These are phyloP conservation scores for Gila orcuttii DNA, from an alignment of 2,113 vertebrate species.

Conservation along the genomic window DNA sequence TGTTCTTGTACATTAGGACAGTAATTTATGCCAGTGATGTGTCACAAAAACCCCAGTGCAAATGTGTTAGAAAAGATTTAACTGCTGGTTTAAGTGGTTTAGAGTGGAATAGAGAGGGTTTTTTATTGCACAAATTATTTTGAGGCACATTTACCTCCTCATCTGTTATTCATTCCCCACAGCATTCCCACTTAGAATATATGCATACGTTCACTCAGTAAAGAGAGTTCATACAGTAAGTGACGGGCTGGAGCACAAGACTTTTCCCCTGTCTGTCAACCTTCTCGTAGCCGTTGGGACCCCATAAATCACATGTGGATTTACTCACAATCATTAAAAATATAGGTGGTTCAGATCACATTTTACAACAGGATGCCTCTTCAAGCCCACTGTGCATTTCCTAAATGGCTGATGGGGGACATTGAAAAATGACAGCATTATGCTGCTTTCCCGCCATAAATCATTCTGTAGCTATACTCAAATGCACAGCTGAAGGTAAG, in stretches of 20 bases:
- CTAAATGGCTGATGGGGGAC: slow-evolving; percentile 55
- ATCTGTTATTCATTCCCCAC: slow-evolving; percentile 17
- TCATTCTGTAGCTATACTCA: slow-evolving; percentile 66
- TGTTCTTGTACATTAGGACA: background rate
- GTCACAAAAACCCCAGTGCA: background rate
- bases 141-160: slow-evolving; percentile 15
- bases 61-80: background rate
- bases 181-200: background rate
- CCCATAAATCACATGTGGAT: slow-evolving; percentile 66
- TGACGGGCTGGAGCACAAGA: slow-evolving; percentile 28
- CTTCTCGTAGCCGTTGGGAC: slow-evolving; percentile 32
- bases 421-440: slow-evolving; percentile 69
- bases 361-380: slow-evolving; percentile 61
- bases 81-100: slow-evolving; percentile 29
- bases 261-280: slow-evolving; percentile 36
- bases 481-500: slow-evolving; percentile 52
- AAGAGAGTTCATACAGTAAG: background rate
- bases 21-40: background rate
- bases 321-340: slow-evolving; percentile 70
- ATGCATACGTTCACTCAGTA: background rate
- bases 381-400: slow-evolving; percentile 32
- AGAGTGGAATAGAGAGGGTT: background rate
- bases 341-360: slow-evolving; percentile 65
- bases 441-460: slow-evolving; percentile 63
- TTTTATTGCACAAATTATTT: slow-evolving; percentile 8